Base-by-base conservation (phyloP, 1,140 invertebrate genomes). In the Drosophila leontia region DNA sequence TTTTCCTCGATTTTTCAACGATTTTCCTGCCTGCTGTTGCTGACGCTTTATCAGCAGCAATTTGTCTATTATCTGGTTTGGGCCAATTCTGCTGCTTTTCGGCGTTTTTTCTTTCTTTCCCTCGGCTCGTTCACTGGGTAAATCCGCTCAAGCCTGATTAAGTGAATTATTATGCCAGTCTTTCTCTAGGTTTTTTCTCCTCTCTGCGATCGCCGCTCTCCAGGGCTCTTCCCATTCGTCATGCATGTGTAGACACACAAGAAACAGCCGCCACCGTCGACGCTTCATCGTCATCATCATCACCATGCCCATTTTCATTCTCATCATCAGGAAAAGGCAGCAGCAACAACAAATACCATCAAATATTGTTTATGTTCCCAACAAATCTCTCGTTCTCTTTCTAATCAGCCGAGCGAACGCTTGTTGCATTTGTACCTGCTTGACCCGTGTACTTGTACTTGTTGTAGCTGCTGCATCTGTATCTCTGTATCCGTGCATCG, bases 371-470 rank as follows among this genome's bases (percentile, higher is more conserved):
- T 88, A 88, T 88, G 84, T 90, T 87, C 74, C 79, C 80, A 88
- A 80, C 80, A 82, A 72, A 71, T 86, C 56, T 26, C 59, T 51
- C 56, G 57, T 17, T 80, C 85, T 90, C 78, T 84, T 88, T 88
- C 85, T 88, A 90, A 88, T 84, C 85, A 88, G 74, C 74, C 69
- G 68, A 80, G 80, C 77, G 63, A 76, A 56, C 64, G 85, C 85
- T 88, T 88, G 85, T 88, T 88, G 84, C 84, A 90, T 88, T 88
- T 88, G 85, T 88, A 88, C 84, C 84, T 88, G 84, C 84, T 88
- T 88, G 84, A 88, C 84, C 84, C 88, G 84, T 34, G 34, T 29
- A n/a, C 35, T 41, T 45, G 69, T 45, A 55, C 63, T 75, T 62
- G 71, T 57, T 69, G 63, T 62, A 69, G 44, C 15, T 67, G 44